Conservation (phyloP, 1,140 invertebrate species). For the Araneus ventricosus region DNA sequence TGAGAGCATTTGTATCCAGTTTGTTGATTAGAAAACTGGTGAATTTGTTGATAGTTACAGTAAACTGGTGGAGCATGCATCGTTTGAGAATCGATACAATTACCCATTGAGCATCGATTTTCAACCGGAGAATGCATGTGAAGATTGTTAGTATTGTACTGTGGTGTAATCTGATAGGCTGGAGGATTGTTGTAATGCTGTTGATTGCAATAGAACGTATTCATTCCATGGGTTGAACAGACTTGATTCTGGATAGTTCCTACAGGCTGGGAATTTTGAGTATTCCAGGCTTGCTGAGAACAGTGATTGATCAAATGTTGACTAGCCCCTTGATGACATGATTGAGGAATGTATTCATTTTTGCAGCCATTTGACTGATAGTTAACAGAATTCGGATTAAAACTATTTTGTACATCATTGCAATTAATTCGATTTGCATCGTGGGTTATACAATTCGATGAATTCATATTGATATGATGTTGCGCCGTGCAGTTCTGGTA, state of each 20-base stretch:
- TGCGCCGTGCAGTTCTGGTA: conserved; percentile 35
- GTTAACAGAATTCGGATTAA: conserved; percentile 46
- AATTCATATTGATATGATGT: background rate
- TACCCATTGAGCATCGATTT: conserved; percentile 14
- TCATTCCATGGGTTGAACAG: conserved; percentile 30
- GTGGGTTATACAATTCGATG: background rate
- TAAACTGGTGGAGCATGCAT: conserved; percentile 16
- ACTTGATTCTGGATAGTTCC: conserved; percentile 32
- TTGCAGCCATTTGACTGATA: conserved; percentile 44
- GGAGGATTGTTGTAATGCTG: conserved; percentile 52
- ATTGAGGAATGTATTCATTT: conserved; percentile 44
- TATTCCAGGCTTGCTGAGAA: conserved; percentile 48
- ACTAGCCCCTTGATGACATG: conserved; percentile 46
- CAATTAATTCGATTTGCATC: conserved; percentile 29
- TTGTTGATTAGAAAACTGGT: conserved; percentile 52
- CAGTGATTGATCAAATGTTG: conserved; percentile 49
- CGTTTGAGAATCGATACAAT: conserved; percentile 25
- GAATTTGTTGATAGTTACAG: conserved; percentile 51
- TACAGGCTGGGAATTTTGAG: conserved; percentile 33
- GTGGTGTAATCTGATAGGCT: conserved; percentile 34
- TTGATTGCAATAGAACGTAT: conserved; percentile 61
- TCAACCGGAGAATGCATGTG: conserved; percentile 18
- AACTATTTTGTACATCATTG: conserved; percentile 39
- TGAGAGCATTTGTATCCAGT: background rate
- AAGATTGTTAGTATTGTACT: conserved; percentile 37